Evolutionary conservation across 2,797 vertebrate genomes (phyloP), one percentile per base, ranked within the genome.

Genomic region (Pseudochromis fuscus): DNA sequence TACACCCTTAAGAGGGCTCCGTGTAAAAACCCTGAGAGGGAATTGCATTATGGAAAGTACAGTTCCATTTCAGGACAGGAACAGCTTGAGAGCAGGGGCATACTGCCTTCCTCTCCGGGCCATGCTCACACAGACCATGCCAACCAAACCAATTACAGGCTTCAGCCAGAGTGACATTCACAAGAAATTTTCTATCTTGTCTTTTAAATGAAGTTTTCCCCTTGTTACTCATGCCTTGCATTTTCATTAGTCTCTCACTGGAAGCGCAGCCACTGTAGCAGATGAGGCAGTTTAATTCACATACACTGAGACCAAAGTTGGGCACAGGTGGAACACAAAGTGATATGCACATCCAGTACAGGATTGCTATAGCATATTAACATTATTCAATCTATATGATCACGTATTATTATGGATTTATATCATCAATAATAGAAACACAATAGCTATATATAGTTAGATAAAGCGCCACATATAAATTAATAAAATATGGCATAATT

Each of bases 201-300:
- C 84, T 87, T 83, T 93, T 91, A 93, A 94, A 94, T 92, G 67
- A 93, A 87, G 88, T 91, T 92, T 88, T 83, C 79, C 81, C 67
- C 85, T 86, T 88, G 84, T 89, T 93, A 84, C 88, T 88, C 80
- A 80, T 71, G 83, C 82, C 83, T 79, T 87, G 82, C 81, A 83
- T 86, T 86, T 93, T 88, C 89, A 91, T 93, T 90, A 91, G 73
- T 78, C 74, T 87, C 79, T 85, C 57, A 33, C 80, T 79, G 79
- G 72, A 87, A 79, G 81, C 50, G 46, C 65, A 67, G 76, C 72
- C 67, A 62, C 79, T 82, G 77, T 61, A 78, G 81, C 89, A 74
- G 79, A 85, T 74, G 87, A 89, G 83, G 79, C 27, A 55, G 71
- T 82, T 80, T 90, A 90, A 91, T 91, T 89, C 70, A 61, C 83